Evolutionary conservation across 2,888 invertebrate species (phyloP), one percentile per base, ranked within the genome.

Genomic region (Cacoxenus indagator): DNA sequence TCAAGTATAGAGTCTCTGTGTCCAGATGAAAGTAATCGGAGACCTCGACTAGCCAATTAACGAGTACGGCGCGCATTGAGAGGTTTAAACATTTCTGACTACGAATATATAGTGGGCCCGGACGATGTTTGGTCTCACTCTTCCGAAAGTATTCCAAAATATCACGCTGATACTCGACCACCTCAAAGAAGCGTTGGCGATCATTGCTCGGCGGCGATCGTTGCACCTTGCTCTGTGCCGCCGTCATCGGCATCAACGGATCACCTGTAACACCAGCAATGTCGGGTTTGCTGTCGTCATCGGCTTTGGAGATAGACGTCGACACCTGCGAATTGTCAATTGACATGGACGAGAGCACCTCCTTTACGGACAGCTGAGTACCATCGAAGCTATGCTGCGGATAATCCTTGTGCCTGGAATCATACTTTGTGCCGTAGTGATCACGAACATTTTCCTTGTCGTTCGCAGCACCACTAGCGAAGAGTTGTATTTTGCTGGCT

Each of bases 31-130:
- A 99, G 88, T 99, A 98, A 87, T 96, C 96, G 14, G 95, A 93
- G 17, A 99, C 99, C 89, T 99, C 99, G 0, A 98, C 96, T 67
- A 99, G 89, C 99, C 99, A 99, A 89, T 99, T 99, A 11, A 99
- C 93, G 55, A 99, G 91, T 82, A 98, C 96, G 43, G 95, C 92
- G 67, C 99, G 91, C 99, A 99, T 99, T 67, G 93, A 92, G 78
- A 93, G 91, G 0, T 95, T 96, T 67, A 99, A 96, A 85, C 99
- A 98, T 3, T 94, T 94, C 87, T 99, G 99, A 81, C 96, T 96
- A 67, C 92, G 91, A 96, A 99, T 98, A 88, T 98, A 99, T 67
- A 81, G 74, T 1, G 86, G 82, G 68, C 88, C 88, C 2, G 88
- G 86, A 37, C 87, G 86, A 78, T 86, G 86, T 73, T 86, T 87